phyloP scores from a whole-genome alignment of 23 tunicate genomes.

The Trididemnum miniatum region DNA sequence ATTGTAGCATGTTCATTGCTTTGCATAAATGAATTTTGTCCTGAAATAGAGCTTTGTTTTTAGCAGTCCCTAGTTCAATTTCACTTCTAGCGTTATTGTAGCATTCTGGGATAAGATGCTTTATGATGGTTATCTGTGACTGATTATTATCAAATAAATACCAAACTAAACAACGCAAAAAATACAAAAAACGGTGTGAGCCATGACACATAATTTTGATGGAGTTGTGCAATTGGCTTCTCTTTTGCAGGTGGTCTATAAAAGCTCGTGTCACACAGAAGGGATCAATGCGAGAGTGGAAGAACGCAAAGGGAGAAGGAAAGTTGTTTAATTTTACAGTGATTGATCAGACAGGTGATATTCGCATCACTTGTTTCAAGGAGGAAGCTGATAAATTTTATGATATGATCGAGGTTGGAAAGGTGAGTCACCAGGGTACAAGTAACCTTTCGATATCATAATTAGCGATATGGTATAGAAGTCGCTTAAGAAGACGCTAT shows the following conservation, averaged over 20 bases:
- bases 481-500: too few species aligned
- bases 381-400: slow-evolving; percentile 90
- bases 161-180: too few species aligned
- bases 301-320: slow-evolving; percentile 91
- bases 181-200: too few species aligned
- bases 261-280: slow-evolving; percentile 84
- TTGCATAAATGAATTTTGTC: too few species aligned
- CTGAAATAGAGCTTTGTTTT: too few species aligned
- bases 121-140: too few species aligned
- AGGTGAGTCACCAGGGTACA: slow-evolving; percentile 33
- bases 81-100: too few species aligned
- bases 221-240: not conserved
- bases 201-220: not conserved
- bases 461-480: not conserved
- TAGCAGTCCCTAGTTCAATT: too few species aligned
- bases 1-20: too few species aligned
- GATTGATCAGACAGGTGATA: slow-evolving; percentile 77
- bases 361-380: slow-evolving; percentile 85
- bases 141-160: too few species aligned
- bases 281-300: slow-evolving; percentile 81
- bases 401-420: slow-evolving; percentile 78
- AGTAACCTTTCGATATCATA: not conserved
- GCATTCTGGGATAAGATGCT: too few species aligned
- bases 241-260: slow-evolving; percentile 66
- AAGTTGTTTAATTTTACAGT: slow-evolving; percentile 94